Percentiles rank a stretch among this genome's conserved stretches.
These are phyloP conservation scores for Acanthosepion lycidas DNA, from an alignment of 2,888 invertebrate genomes.

Conservation along the genomic window DNA sequence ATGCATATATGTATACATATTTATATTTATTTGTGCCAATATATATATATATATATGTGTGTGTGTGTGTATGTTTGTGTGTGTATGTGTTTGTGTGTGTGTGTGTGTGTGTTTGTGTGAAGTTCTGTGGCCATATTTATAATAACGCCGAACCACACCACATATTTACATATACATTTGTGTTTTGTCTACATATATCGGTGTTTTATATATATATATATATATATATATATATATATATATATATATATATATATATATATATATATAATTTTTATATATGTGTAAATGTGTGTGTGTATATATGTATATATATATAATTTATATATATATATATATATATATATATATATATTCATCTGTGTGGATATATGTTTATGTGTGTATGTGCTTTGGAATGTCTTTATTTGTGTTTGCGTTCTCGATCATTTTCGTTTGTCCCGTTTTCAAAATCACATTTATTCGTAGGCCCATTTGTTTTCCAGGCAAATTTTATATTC, in stretches of 20 bases:
- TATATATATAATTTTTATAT: background rate
- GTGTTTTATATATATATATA: too few relatives aligned
- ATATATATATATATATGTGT: constrained; percentile 8
- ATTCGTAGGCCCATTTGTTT: background rate
- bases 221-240: too few relatives aligned
- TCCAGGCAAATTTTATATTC: background rate
- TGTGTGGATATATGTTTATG: background rate
- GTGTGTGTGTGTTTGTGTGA: background rate
- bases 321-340: background rate
- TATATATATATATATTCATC: background rate
- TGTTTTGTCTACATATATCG: too few relatives aligned
- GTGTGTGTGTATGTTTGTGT: background rate
- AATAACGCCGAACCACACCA: too few relatives aligned
- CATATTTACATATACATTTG: too few relatives aligned
- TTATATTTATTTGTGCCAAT: background rate
- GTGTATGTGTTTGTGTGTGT: background rate
- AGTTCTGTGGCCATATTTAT: background rate
- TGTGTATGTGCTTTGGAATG: background rate
- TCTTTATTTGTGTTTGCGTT: too few relatives aligned
- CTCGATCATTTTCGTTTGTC: too few relatives aligned
- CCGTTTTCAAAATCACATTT: background rate
- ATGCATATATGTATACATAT: background rate
- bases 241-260: too few relatives aligned
- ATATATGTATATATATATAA: background rate
- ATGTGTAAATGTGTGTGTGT: background rate